Base-by-base conservation (phyloP, 2,797 vertebrate species). In the Mionectes olivaceus region DNA sequence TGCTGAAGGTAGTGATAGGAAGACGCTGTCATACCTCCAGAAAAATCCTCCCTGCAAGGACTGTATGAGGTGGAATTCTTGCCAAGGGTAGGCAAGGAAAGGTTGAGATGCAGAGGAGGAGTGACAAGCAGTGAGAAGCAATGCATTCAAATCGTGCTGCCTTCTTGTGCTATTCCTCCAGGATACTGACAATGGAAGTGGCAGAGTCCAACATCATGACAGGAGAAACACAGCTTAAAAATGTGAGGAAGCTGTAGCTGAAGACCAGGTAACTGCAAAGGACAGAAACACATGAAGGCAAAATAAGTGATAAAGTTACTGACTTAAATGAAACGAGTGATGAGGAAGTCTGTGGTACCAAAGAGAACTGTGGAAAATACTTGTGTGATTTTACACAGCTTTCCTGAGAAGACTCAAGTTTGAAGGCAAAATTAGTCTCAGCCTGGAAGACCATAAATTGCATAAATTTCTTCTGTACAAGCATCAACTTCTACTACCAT, bases 331-430 rank as follows among this genome's bases (percentile, higher is more conserved):
- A 85, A 60, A 14, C 9, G 32, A 59, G 5, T 37, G 32, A 33
- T 9, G 6, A 32, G 50, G 53, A 88, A 46, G 7, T 28, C 32
- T 11, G 22, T 67, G n/a, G 23, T 30, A 6, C 6, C 27, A 13
- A 82, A 65, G n/a, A 52, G 41, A 65, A 17, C 24, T 2, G 2
- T 15, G 24, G 30, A 27, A 65, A 75, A 69, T 16, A 15, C 4
- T 37, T 0, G 0, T 60, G 32, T 4, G 9, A 11, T 6, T 0
- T 57, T 37, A 32, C 8, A 17, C 43, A 75, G 1, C 39, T 55
- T 76, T 33, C 27, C 55, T 47, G 43, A 75, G 60, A 50, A 84
- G 52, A 37, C 37, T 18, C 22, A 43, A 33, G 6, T 12, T 24
- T 3, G 41, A 89, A 83, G 19, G 19, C 37, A 60, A 83, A 79